Conservation (phyloP, 1,140 invertebrate species). For the Paracyclopina nana region DNA sequence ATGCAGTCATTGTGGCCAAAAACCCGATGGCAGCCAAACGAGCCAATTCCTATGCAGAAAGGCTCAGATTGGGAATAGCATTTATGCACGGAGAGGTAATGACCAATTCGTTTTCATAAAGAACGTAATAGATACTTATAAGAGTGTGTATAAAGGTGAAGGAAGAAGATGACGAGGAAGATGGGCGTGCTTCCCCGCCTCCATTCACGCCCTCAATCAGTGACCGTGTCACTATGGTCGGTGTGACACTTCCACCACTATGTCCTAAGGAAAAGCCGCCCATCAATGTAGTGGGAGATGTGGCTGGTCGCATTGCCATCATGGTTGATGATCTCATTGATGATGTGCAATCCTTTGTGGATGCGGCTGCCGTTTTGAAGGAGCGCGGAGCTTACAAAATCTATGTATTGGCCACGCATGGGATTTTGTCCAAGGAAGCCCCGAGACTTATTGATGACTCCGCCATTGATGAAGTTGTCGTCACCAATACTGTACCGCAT, state of each 20-base stretch:
- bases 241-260: slow-evolving; percentile 11
- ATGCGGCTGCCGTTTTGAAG: slow-evolving; percentile 86
- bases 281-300: slow-evolving; percentile 94
- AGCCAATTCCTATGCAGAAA: slow-evolving; percentile 90
- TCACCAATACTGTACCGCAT: slow-evolving; percentile 98
- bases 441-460: slow-evolving; percentile 88
- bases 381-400: slow-evolving; percentile 96
- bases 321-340: slow-evolving; percentile 99
- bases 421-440: slow-evolving; percentile 84
- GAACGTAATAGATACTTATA: too few species aligned
- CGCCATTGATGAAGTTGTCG: slow-evolving; percentile 91
- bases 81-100: slow-evolving; percentile 39
- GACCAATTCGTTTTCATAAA: too few species aligned
- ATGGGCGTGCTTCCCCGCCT: slow-evolving; percentile 14
- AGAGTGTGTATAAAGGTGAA: too few species aligned
- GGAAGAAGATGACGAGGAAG: too few species aligned
- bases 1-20: slow-evolving; percentile 86
- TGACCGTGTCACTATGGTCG: background rate
- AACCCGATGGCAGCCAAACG: slow-evolving; percentile 95
- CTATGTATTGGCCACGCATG: slow-evolving; percentile 93
- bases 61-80: slow-evolving; percentile 56
- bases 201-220: background rate
- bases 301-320: slow-evolving; percentile 88
- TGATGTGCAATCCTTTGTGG: slow-evolving; percentile 87
- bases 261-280: slow-evolving; percentile 76